These are phyloP conservation scores for Labeo calbasu DNA, from an alignment of 2,797 vertebrate genomes.

Conservation along the genomic window DNA sequence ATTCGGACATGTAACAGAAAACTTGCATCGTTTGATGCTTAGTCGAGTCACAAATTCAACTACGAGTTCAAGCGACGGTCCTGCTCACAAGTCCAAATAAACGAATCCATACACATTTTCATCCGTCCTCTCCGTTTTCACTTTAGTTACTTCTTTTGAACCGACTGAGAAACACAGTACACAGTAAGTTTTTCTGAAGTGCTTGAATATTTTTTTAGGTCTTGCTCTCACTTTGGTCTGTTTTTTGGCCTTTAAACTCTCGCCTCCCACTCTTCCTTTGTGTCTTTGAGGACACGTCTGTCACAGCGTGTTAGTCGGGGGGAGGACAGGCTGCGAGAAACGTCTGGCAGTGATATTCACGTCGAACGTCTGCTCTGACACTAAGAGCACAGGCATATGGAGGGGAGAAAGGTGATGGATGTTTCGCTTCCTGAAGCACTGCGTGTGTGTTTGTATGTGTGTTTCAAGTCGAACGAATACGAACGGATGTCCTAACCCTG, in stretches of 20 bases:
- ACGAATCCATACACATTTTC: background rate
- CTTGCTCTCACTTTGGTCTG: slow-evolving; percentile 30
- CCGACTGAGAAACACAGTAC: slow-evolving; percentile 7
- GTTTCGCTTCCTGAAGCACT: slow-evolving; percentile 30
- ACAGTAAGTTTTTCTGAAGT: background rate
- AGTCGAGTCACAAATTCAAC: background rate
- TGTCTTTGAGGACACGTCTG: slow-evolving; percentile 29
- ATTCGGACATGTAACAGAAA: too few species aligned
- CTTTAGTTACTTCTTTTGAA: background rate
- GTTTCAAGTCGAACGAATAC: background rate
- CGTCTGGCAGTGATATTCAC: slow-evolving; percentile 51
- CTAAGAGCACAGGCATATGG: slow-evolving; percentile 8
- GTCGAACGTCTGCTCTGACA: slow-evolving; percentile 43
- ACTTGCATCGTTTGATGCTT: too few species aligned
- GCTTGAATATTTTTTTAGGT: slow-evolving; percentile 26
- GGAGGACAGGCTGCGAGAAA: slow-evolving; percentile 34
- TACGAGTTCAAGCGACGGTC: background rate
- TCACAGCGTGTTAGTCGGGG: slow-evolving; percentile 47
- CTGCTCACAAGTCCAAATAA: slow-evolving; percentile 2
- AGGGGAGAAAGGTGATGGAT: slow-evolving; percentile 22
- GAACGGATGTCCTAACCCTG: slow-evolving; percentile 20
- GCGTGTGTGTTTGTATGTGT: slow-evolving; percentile 13
- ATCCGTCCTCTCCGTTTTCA: background rate
- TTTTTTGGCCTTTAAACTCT: slow-evolving; percentile 32
- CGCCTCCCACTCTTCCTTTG: background rate